Conservation (phyloP, 2,113 vertebrate species). For the Scomber colias region DNA sequence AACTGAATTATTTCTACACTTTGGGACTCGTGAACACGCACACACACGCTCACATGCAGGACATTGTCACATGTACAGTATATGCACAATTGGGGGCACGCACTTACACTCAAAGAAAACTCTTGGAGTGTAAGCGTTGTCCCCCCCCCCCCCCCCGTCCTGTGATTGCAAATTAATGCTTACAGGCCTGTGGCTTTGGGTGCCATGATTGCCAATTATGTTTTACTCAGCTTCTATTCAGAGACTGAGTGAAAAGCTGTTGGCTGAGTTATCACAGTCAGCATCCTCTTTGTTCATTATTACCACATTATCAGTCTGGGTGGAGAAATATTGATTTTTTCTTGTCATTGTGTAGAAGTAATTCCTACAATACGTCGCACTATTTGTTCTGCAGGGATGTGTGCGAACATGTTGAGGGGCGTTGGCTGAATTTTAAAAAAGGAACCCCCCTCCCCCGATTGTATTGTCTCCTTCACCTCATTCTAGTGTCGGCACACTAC, state of each 20-base stretch:
- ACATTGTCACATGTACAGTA: slow-evolving; percentile 1
- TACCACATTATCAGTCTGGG: slow-evolving; percentile 62
- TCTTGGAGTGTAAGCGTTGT: slow-evolving; percentile 7
- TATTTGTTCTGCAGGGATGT: slow-evolving; percentile 30
- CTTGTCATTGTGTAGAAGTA: slow-evolving; percentile 43
- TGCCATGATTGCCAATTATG: slow-evolving; percentile 76
- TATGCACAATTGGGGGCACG: not conserved
- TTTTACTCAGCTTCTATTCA: slow-evolving; percentile 67
- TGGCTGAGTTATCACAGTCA: slow-evolving; percentile 52
- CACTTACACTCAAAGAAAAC: slow-evolving; percentile 7
- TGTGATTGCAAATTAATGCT: slow-evolving; percentile 74
- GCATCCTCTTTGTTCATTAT: slow-evolving; percentile 68
- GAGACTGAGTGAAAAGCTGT: slow-evolving; percentile 39
- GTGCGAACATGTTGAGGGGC: slow-evolving; percentile 14
- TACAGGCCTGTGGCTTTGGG: slow-evolving; percentile 41
- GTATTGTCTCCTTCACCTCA: not conserved
- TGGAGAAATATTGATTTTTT: slow-evolving; percentile 63
- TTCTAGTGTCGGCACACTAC: not conserved
- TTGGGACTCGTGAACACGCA: slow-evolving; percentile 33
- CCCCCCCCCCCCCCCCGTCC: slow-evolving; percentile 7
- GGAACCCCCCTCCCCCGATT: not conserved
- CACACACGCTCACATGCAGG: not conserved
- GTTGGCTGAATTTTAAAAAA: slow-evolving; percentile 26
- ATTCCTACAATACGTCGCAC: slow-evolving; percentile 26
- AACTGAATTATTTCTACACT: slow-evolving; percentile 52